These are phyloP conservation scores for Cheilosia scutellata DNA, from an alignment of 2,888 invertebrate species.

Conservation along the genomic window DNA sequence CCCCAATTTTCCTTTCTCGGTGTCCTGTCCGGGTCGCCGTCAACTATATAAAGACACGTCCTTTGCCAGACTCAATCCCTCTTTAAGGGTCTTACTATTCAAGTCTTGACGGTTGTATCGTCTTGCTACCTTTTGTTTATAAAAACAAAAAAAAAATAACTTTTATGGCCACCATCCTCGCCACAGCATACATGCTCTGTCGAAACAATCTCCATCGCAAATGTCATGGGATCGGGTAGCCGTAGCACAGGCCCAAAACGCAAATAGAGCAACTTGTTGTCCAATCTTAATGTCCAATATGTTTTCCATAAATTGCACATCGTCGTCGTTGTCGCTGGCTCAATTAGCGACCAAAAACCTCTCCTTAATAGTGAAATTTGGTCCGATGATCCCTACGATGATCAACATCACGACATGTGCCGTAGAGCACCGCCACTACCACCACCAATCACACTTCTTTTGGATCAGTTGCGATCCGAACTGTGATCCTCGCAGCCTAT, in stretches of 20 bases:
- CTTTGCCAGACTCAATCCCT: too few species aligned
- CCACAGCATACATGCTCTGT: neutral
- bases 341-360: constrained; percentile 65
- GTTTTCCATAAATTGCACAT: constrained; percentile 32
- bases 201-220: constrained; percentile 19
- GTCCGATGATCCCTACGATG: constrained; percentile 72
- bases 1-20: too few species aligned
- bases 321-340: constrained; percentile 21
- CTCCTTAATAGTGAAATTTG: constrained; percentile 64
- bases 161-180: neutral
- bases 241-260: neutral
- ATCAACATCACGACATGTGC: constrained; percentile 76
- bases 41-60: too few species aligned
- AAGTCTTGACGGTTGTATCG: too few species aligned
- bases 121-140: neutral
- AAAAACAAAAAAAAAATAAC: too few species aligned
- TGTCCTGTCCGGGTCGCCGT: too few species aligned
- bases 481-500: constrained; percentile 54
- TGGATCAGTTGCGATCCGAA: constrained; percentile 60
- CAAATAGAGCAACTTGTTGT: constrained; percentile 50
- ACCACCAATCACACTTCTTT: constrained; percentile 58
- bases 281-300: constrained; percentile 56
- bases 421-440: constrained; percentile 8
- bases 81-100: too few species aligned
- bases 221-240: constrained; percentile 21